These are phyloP conservation scores for Nothobranchius furzeri DNA, from an alignment of 2,113 vertebrate species.

Conservation along the genomic window DNA sequence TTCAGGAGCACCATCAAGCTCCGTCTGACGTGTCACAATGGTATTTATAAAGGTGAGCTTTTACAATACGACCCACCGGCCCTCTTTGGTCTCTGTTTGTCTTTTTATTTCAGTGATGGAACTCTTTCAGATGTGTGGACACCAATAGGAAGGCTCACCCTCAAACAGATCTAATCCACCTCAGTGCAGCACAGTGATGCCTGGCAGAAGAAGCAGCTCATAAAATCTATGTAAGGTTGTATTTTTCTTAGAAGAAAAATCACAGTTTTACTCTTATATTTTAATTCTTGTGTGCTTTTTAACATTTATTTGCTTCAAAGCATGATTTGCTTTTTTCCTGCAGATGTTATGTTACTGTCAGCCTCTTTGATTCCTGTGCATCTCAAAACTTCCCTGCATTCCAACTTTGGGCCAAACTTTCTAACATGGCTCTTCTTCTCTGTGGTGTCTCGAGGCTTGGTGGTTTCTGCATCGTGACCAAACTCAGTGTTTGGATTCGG, in stretches of 20 bases:
- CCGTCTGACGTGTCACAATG: conserved; percentile 45
- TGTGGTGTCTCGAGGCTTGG: conserved; percentile 22
- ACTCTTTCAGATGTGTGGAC: no score
- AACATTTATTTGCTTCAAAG: neutral
- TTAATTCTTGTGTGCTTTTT: neutral
- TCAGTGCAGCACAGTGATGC: conserved; percentile 31
- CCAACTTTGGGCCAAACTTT: conserved; percentile 40
- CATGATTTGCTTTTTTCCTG: conserved; percentile 22
- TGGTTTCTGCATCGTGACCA: conserved; percentile 18
- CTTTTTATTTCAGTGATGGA: conserved; percentile 1
- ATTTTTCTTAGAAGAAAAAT: conserved; percentile 16
- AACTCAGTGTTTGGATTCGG: conserved; percentile 27
- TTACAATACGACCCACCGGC: conserved; percentile 19
- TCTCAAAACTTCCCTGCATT: conserved; percentile 15
- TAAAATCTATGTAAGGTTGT: neutral
- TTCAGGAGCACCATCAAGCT: conserved; percentile 54
- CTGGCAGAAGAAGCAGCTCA: conserved; percentile 19
- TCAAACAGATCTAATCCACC: no score
- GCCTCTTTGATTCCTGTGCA: conserved; percentile 9
- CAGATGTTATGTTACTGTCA: conserved; percentile 2
- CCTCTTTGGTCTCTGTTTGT: conserved; percentile 61
- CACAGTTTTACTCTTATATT: neutral
- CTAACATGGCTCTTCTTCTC: conserved; percentile 20
- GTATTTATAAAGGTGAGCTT: no score
- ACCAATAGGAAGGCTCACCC: no score